Evolutionary conservation across 2,113 vertebrate genomes (phyloP).

Genomic region (Zapus hudsonius): DNA sequence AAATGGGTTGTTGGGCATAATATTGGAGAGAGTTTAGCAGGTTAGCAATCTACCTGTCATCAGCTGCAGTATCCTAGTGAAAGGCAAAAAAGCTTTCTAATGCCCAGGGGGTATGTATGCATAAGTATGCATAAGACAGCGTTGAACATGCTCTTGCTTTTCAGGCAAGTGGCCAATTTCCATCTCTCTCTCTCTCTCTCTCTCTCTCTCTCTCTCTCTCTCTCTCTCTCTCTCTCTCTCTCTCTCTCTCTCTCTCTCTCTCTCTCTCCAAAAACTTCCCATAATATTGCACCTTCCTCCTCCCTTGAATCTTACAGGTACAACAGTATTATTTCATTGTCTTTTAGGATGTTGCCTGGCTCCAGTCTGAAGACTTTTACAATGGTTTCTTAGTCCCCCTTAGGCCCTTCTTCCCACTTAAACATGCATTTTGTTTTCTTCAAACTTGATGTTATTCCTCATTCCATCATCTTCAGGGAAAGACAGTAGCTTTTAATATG

Average conservation of each 20-base stretch:
- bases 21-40: background rate
- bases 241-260: too few species aligned
- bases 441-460: background rate
- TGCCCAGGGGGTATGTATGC: background rate
- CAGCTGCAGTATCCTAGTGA: background rate
- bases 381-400: background rate
- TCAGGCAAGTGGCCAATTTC: background rate
- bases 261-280: too few species aligned
- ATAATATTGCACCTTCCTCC: background rate
- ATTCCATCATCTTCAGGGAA: background rate
- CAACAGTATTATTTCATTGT: background rate
- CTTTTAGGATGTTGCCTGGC: background rate
- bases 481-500: conserved; percentile 1
- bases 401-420: background rate
- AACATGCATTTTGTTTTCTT: background rate
- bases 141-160: background rate
- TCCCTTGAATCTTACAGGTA: background rate
- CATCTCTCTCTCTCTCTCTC: background rate
- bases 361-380: background rate
- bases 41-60: background rate
- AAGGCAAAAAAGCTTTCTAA: background rate
- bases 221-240: background rate
- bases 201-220: background rate
- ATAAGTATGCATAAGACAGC: background rate
- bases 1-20: background rate